Conservation (phyloP, 2,797 vertebrate species). For the Etheostoma perlongum region DNA sequence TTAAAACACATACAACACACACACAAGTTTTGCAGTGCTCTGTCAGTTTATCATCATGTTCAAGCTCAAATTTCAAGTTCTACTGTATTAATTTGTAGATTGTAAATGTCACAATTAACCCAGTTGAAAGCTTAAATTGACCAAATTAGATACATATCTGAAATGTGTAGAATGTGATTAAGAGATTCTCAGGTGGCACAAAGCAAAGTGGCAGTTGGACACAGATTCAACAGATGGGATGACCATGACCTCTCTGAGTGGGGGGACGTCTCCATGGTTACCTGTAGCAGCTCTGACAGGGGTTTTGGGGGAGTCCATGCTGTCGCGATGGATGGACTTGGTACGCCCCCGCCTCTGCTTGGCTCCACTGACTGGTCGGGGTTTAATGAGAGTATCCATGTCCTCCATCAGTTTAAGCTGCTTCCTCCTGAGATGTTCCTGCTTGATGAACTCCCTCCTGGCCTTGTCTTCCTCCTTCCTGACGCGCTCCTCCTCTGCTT, state of each 20-base stretch:
- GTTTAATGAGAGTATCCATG: conserved; percentile 94
- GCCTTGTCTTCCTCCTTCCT: conserved; percentile 97
- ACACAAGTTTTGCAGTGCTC: conserved; percentile 5
- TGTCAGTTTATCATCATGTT: conserved; percentile 3
- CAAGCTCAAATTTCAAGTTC: background rate
- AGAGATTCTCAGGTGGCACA: conserved; percentile 66
- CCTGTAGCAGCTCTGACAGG: conserved; percentile 93
- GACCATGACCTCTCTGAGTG: conserved; percentile 15
- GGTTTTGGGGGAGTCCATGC: conserved; percentile 93
- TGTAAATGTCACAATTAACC: background rate
- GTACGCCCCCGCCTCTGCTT: conserved; percentile 92
- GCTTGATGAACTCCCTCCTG: conserved; percentile 96
- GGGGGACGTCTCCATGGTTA: conserved; percentile 78
- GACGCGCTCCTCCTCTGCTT: conserved; percentile 95
- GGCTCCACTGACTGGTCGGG: conserved; percentile 82
- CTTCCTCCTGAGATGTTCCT: conserved; percentile 96
- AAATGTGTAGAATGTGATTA: background rate
- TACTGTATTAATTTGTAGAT: background rate
- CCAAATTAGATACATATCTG: background rate
- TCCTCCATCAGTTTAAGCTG: conserved; percentile 98
- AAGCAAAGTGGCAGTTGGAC: conserved; percentile 77
- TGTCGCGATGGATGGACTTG: conserved; percentile 95
- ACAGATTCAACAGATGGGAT: conserved; percentile 70
- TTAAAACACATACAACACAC: background rate
- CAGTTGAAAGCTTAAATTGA: background rate